A percentile compares a stretch with the other conserved stretches of the same genome.
Conservation (phyloP, 2,888 invertebrate genomes). For the Phortica okadai region DNA sequence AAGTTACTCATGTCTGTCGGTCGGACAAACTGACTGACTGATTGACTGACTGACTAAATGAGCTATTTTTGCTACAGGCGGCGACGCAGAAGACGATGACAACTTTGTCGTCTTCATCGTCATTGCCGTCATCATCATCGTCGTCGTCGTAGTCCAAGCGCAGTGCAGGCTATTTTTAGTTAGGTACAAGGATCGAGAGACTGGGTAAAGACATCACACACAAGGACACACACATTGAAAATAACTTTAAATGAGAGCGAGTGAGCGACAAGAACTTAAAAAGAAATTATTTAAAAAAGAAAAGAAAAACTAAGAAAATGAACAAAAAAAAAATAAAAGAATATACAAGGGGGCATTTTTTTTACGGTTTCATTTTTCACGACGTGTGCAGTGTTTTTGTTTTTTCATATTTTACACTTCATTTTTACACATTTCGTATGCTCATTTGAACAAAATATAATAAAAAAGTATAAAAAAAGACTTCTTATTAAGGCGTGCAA, state of each 20-base stretch:
- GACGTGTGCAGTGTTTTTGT: conserved; percentile 42
- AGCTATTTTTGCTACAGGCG: neutral
- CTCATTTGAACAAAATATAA: conserved; percentile 43
- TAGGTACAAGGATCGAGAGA: conserved; percentile 42
- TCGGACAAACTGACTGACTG: neutral
- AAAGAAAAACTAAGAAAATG: conserved; percentile 34
- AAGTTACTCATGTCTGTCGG: neutral
- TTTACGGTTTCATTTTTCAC: conserved; percentile 40
- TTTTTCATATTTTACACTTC: conserved; percentile 43
- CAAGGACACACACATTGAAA: conserved; percentile 71
- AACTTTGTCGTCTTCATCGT: neutral
- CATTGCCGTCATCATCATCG: neutral
- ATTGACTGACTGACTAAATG: neutral
- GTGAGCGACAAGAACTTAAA: neutral
- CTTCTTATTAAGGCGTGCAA: conserved; percentile 48
- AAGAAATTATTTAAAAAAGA: conserved; percentile 11
- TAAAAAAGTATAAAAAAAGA: neutral
- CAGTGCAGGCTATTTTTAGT: conserved; percentile 29
- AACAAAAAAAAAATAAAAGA: neutral
- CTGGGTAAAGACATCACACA: conserved; percentile 73
- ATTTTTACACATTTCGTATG: conserved; percentile 15
- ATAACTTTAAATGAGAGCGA: conserved; percentile 29
- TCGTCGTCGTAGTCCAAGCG: neutral
- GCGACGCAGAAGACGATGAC: neutral
- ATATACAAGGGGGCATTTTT: conserved; percentile 23